Evolutionary conservation across 2,888 invertebrate genomes (phyloP).

Genomic region (Dryobotodes eremita): DNA sequence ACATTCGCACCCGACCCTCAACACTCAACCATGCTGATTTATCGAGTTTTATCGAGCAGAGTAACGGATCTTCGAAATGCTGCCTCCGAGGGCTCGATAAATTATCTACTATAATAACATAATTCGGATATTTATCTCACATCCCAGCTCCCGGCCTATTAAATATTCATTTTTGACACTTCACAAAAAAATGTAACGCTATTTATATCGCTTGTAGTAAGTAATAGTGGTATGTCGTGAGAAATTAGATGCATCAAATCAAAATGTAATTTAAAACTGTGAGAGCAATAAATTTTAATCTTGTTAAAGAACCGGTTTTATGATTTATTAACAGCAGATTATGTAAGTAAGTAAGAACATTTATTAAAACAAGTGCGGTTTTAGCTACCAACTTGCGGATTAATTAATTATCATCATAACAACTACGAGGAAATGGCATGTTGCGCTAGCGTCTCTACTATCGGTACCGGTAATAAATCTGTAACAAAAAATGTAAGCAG

Average conservation of each 20-base stretch:
- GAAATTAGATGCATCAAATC: conserved; percentile 51
- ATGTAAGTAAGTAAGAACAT: conserved; percentile 19
- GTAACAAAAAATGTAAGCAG: conserved; percentile 42
- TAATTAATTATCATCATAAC: conserved; percentile 41
- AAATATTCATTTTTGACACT: conserved; percentile 63
- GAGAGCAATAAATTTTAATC: conserved; percentile 43
- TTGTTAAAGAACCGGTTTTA: conserved; percentile 39
- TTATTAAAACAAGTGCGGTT: conserved; percentile 28
- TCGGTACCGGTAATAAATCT: conserved; percentile 57
- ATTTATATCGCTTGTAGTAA: conserved; percentile 26
- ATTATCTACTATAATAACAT: conserved; percentile 65
- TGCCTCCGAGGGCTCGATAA: conserved; percentile 55
- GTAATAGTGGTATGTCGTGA: conserved; percentile 39
- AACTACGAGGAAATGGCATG: conserved; percentile 49
- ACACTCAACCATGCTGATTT: conserved; percentile 51
- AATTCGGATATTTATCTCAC: conserved; percentile 54
- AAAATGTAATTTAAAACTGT: conserved; percentile 55
- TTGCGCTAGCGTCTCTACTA: conserved; percentile 30
- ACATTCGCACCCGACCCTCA: conserved; percentile 42
- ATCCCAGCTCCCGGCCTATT: conserved; percentile 40
- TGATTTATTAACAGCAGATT: conserved; percentile 23
- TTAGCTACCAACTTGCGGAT: conserved; percentile 18
- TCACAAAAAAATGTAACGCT: conserved; percentile 51
- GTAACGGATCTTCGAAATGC: conserved; percentile 55
- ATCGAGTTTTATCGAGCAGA: conserved; percentile 58